Conservation (phyloP, 2,113 vertebrate species). For the Sphyrna mokarran region DNA sequence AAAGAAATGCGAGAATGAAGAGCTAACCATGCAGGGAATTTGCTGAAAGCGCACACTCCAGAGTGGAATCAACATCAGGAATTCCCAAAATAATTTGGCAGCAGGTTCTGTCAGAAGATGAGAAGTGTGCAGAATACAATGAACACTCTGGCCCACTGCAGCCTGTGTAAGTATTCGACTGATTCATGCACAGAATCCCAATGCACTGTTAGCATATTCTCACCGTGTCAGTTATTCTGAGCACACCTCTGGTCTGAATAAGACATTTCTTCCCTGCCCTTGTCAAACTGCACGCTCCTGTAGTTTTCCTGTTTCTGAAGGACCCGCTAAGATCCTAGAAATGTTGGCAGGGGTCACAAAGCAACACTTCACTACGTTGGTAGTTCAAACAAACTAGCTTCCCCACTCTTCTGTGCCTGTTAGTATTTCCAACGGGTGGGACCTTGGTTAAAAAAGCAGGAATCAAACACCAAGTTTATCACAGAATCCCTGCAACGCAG, state of each 20-base stretch:
- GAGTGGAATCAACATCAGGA: neutral
- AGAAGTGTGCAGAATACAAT: neutral
- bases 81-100: neutral
- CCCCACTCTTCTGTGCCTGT: neutral
- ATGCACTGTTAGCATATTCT: neutral
- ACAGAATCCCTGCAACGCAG: too few relatives aligned
- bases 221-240: neutral
- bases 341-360: neutral
- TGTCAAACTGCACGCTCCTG: neutral
- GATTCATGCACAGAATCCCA: neutral
- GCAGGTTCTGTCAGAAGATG: neutral
- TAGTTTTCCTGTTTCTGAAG: neutral
- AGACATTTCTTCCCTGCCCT: neutral
- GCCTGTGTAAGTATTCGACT: neutral
- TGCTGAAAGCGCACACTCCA: too few relatives aligned
- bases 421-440: neutral
- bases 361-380: neutral
- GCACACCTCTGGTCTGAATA: neutral
- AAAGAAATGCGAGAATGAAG: neutral
- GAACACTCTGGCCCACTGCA: neutral
- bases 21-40: neutral
- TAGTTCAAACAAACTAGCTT: neutral
- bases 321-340: neutral
- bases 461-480: neutral
- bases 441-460: neutral